Base-by-base conservation (phyloP, 2,113 vertebrate species). In the Nyctibius bracteatus region DNA sequence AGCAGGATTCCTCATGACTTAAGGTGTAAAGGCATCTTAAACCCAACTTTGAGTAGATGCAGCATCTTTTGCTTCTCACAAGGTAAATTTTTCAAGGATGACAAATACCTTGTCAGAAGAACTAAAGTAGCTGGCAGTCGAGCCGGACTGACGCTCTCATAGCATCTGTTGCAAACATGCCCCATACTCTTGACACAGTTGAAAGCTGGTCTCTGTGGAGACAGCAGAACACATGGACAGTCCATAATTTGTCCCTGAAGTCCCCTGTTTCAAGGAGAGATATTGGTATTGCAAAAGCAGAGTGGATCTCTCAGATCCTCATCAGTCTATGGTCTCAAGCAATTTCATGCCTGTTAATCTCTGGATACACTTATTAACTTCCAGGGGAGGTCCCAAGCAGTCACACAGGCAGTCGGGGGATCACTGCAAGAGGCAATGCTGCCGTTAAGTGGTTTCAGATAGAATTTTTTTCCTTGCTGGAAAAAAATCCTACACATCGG, bases 351-450 rank as follows among this genome's bases (percentile, higher is more conserved):
- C 57, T 75, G 25, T 59, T 33, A 63, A 81, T 39, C 63, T 74
- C 63, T 58, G 73, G 47, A 35, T 22, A 4, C 27, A 14, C 28
- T 35, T 19, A 33, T 47, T 43, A 47, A 37, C 23, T 44, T 35
- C 58, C 63, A 70, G 30, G 20, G 41, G 41, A 63, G 21, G 24
- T 41, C 24, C 49, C 35, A 54, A 35, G n/a, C 52, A 46, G 59
- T 21, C 0, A 0, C 14, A 12, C 2, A 2, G 20, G 12, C 39
- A 17, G 15, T 14, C 7, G 49, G 74, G 81, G 62, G 18, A 58
- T 39, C 67, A 35, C 2, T n/a, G 37, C 49, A 61, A 41, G 25
- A 68, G 33, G 33, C 23, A 33, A 8, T 1, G 5, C 27, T 44
- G n/a, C 61, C 68, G 15, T n/a, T 41, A 30, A 80, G 8, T 18